Evolutionary conservation across 2,113 vertebrate genomes (phyloP), one percentile per base, ranked within the genome.

Genomic region (Xiphorhynchus elegans): DNA sequence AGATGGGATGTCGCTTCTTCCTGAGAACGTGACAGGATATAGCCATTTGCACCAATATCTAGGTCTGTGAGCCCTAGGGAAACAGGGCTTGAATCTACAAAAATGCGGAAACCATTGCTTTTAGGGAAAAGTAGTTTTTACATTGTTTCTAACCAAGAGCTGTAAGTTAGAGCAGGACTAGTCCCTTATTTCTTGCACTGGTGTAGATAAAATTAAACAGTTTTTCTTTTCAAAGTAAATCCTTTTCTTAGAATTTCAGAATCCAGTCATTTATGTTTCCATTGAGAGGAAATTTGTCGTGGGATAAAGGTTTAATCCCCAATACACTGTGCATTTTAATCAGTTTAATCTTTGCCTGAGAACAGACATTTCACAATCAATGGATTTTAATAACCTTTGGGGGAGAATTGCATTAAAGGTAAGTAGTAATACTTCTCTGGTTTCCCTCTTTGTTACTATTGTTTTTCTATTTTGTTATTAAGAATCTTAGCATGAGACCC

Each of bases 231-330:
- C 46, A 80, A 56, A 92, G 49, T 64, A 95, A 96, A 94, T 84
- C 72, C 39, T 84, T 92, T 95, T 95, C 90, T 95, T 76, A 84
- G 84, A 92, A 89, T 89, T 93, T 92, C 74, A 73, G 60, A 89
- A 91, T 64, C 59, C 77, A 67, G 63, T 46, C 31, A 82, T 90
- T 95, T 95, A 60, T 52, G 50, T 86, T 95, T 75, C 66, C 44
- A 83, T 72, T 89, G 85, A 91, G 81, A 87, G 49, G 56, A 94
- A 82, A 44, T 94, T 93, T 91, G 68, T 88, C 82, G 42, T 77
- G 59, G 87, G 63, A 95, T 93, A 95, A 96, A 96, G 68, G 31
- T 86, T 93, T 95, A 96, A 95, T 96, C 91, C 83, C 56, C 44
- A 62, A 67, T 94, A 87, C 49, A 47, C 73, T 49, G 14, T 78